A percentile compares a stretch with the other conserved stretches of the same genome.
Evolutionary conservation across 1,140 invertebrate genomes (phyloP).

Genomic region (Bathynomus jamesi): DNA sequence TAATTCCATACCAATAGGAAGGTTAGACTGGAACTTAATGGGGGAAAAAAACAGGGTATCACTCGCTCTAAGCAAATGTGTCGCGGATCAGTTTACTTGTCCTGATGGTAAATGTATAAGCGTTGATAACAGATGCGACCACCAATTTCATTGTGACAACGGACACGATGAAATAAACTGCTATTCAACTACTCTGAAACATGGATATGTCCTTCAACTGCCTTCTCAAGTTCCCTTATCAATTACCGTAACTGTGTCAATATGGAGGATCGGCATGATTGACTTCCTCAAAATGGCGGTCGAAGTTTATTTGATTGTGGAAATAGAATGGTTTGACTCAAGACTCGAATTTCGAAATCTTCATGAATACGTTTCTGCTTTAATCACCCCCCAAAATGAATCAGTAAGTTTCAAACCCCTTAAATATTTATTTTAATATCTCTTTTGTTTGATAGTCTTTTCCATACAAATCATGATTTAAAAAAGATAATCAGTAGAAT

Average conservation of each 20-base stretch:
- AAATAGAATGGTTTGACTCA: neutral
- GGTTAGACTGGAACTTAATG: neutral
- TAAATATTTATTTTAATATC: too few species aligned
- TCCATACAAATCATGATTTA: too few species aligned
- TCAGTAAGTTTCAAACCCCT: neutral
- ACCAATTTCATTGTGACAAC: slow-evolving; percentile 56
- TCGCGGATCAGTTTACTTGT: slow-evolving; percentile 42
- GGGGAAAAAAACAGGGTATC: neutral
- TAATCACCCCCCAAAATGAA: neutral
- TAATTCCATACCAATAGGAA: neutral
- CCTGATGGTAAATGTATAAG: slow-evolving; percentile 45
- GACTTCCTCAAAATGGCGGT: neutral
- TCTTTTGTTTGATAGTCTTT: too few species aligned
- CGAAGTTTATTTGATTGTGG: neutral
- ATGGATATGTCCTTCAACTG: neutral
- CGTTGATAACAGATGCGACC: slow-evolving; percentile 51
- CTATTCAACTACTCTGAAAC: slow-evolving; percentile 8
- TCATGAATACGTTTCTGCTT: neutral
- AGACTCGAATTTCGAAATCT: neutral
- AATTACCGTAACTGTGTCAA: neutral
- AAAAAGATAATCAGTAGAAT: too few species aligned
- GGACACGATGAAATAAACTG: slow-evolving; percentile 62
- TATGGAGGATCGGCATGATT: neutral
- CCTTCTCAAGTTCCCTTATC: neutral
- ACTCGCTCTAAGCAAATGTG: neutral